Percentiles rank a stretch among this genome's conserved stretches.
Conservation (phyloP, 2,113 vertebrate species). For the Marcusenius ussheri region DNA sequence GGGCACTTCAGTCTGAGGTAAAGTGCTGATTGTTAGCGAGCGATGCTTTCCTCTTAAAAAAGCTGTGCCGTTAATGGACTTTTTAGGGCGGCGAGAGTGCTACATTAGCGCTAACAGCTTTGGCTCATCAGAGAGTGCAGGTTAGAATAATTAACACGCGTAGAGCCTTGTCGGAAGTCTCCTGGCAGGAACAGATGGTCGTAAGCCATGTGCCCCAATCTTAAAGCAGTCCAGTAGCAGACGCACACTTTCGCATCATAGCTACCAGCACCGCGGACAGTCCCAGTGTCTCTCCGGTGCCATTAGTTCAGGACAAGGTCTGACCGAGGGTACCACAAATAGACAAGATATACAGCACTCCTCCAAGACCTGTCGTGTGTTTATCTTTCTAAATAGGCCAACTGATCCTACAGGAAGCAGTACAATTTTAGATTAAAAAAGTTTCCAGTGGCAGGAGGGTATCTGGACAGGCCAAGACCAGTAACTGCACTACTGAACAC, state of each 20-base stretch:
- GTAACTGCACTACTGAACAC: conserved; percentile 3
- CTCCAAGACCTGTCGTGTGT: not conserved
- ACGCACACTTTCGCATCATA: not conserved
- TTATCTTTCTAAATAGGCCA: conserved; percentile 24
- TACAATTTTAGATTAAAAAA: conserved; percentile 51
- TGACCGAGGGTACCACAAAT: conserved; percentile 1
- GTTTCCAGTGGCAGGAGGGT: conserved; percentile 16
- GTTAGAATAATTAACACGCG: conserved; percentile 25
- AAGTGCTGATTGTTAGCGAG: conserved; percentile 10
- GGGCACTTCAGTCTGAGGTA: not conserved
- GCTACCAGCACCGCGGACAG: not conserved
- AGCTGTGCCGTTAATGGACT: conserved; percentile 20
- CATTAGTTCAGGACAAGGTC: not conserved
- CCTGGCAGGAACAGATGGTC: conserved; percentile 20
- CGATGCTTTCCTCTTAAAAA: not conserved
- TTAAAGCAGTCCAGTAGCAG: not conserved
- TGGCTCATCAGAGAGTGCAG: conserved; percentile 26
- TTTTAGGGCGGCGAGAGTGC: conserved; percentile 16
- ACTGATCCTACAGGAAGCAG: conserved; percentile 48
- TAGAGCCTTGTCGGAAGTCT: conserved; percentile 22
- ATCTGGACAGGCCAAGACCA: conserved; percentile 28
- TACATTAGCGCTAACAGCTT: conserved; percentile 27
- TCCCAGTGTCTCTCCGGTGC: not conserved
- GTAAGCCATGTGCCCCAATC: not conserved
- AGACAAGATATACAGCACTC: not conserved